Base-by-base conservation (phyloP, 2,888 invertebrate genomes). In the Stenolophus ochropezus region DNA sequence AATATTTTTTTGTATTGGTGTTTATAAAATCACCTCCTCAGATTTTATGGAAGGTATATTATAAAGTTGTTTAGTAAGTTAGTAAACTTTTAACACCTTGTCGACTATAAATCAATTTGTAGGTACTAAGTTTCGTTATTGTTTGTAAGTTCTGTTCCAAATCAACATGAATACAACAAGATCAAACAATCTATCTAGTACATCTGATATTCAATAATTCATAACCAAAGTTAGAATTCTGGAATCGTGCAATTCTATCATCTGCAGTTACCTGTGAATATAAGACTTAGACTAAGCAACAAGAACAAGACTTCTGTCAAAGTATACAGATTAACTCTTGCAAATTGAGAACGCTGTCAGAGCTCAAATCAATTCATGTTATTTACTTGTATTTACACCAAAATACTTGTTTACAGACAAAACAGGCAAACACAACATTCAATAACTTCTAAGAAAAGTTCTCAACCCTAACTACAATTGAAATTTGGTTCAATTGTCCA, bases 201-300 rank as follows among this genome's bases (percentile, higher is more conserved):
- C 51, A 56, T 18, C 56, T 56, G 56, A 56, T 21, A 56, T 56
- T 56, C 56, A 56, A 20, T 56, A 56, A 56, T 56, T 56, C 56
- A 56, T 18, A 56, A 53, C 18, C 53, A 53, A 53, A 56, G 20
- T 56, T 56, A 14, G 20, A 21, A 56, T 56, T 11, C 18, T 56
- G 2, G 20, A 2, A 56, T 56, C 20, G 18, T 18, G 20, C 53
- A 56, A 56, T 56, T 56, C 56, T 56, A 56, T 56, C 56, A 56
- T 56, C 56, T 20, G 5, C 56, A 56, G 11, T 20, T 56, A 56
- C 56, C 56, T 56, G 56, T 18, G 18, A 56, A 20, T n/a, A n/a
- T 51, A 51, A 51, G 16, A n/a, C 16, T 16, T 51, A 51, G 14
- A 51, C 11, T 8, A 20, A 6, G 20, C 21, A 56, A 56, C 56